These are phyloP conservation scores for Perdita meconis DNA, from an alignment of 2,888 invertebrate species.

Conservation along the genomic window DNA sequence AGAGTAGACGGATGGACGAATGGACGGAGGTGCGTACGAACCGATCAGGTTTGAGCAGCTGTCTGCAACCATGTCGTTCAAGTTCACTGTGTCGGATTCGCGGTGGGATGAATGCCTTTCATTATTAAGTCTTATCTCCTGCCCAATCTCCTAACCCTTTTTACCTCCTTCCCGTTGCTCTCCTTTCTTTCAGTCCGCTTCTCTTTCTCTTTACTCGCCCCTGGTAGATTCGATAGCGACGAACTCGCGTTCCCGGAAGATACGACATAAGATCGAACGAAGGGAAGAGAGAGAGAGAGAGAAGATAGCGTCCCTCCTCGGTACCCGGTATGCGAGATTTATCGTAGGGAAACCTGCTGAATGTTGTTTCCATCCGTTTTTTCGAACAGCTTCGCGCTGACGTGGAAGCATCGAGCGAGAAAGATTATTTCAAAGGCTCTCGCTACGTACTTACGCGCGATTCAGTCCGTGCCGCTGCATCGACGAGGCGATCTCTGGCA, in stretches of 20 bases:
- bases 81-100: slow-evolving; percentile 81
- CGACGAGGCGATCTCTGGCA: too few relatives aligned
- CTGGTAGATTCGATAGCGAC: slow-evolving; percentile 40
- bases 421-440: too few relatives aligned
- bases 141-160: slow-evolving; percentile 77
- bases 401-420: slow-evolving; percentile 39
- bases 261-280: slow-evolving; percentile 32
- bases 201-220: slow-evolving; percentile 29
- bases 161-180: slow-evolving; percentile 65
- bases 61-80: slow-evolving; percentile 84
- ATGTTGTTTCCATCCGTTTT: slow-evolving; percentile 30
- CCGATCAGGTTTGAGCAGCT: slow-evolving; percentile 84
- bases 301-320: slow-evolving; percentile 66
- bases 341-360: slow-evolving; percentile 64
- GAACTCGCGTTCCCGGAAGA: slow-evolving; percentile 52
- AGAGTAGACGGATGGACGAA: slow-evolving; percentile 62
- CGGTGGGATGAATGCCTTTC: slow-evolving; percentile 83
- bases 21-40: slow-evolving; percentile 74
- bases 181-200: slow-evolving; percentile 54
- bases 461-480: too few relatives aligned
- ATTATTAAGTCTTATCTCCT: slow-evolving; percentile 82
- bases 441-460: too few relatives aligned
- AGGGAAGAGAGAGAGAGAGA: slow-evolving; percentile 37
- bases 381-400: slow-evolving; percentile 40
- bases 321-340: slow-evolving; percentile 71